A percentile compares a stretch with the other conserved stretches of the same genome.
These are phyloP conservation scores for Daboia siamensis DNA, from an alignment of 2,113 vertebrate species.

Conservation along the genomic window DNA sequence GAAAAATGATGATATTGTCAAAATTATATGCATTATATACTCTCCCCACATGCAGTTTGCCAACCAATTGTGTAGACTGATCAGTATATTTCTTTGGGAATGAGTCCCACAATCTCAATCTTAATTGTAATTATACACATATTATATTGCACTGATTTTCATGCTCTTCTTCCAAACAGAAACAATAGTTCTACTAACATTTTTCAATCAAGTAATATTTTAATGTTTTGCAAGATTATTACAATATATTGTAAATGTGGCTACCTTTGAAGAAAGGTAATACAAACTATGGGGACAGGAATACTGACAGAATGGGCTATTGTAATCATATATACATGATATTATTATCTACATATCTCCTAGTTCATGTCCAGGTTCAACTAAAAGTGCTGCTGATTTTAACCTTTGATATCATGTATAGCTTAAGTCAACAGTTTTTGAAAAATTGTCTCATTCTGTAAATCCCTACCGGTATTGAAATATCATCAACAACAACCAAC, in stretches of 20 bases:
- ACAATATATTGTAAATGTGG: neutral
- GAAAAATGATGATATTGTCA: neutral
- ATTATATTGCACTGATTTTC: neutral
- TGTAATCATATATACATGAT: neutral
- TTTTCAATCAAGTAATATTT: neutral
- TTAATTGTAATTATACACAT: neutral
- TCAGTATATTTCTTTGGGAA: neutral
- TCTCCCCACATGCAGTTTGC: neutral
- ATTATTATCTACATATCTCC: neutral
- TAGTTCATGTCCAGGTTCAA: neutral
- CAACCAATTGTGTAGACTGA: neutral
- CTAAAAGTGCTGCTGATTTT: neutral
- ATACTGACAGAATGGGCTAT: neutral
- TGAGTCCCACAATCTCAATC: neutral
- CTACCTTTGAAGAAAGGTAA: neutral
- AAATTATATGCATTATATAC: neutral
- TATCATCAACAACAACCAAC: neutral
- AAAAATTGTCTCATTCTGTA: neutral
- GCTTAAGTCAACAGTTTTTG: neutral
- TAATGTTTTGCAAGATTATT: neutral
- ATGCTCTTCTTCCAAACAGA: neutral
- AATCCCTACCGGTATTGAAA: neutral
- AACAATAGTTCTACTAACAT: neutral
- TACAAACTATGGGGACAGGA: neutral
- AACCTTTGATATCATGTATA: neutral